phyloP scores from a whole-genome alignment of 2,888 invertebrate species.

The Agrotis puta region DNA sequence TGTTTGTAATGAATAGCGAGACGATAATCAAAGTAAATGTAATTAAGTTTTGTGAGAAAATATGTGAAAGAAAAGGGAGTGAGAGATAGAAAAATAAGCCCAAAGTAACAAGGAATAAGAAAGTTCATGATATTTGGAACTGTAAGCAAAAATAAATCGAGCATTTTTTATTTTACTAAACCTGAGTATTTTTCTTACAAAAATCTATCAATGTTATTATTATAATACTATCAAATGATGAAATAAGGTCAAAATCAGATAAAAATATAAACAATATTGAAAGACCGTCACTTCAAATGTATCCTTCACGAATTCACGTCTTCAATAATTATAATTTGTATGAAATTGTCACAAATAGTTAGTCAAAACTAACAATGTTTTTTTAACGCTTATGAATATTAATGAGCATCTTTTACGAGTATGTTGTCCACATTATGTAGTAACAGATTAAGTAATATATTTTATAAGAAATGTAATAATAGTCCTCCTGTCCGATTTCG shows the following conservation, averaged over 20 bases:
- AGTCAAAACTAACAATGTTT: constrained; percentile 62
- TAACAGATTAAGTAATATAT: constrained; percentile 20
- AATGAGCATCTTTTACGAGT: constrained; percentile 38
- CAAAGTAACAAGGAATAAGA: background rate
- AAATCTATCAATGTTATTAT: too few relatives aligned
- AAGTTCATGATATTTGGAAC: background rate
- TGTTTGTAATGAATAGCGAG: background rate
- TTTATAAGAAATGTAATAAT: background rate
- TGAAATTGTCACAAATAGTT: constrained; percentile 45
- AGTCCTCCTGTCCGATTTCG: too few relatives aligned
- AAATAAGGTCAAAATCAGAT: background rate
- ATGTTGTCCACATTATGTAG: constrained; percentile 30
- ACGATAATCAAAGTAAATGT: background rate
- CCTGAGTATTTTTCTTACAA: too few relatives aligned
- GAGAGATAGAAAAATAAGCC: background rate
- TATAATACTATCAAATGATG: too few relatives aligned
- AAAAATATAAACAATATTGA: background rate
- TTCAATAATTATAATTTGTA: constrained; percentile 18
- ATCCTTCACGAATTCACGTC: background rate
- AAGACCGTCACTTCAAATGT: constrained; percentile 4
- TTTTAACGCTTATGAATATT: constrained; percentile 55
- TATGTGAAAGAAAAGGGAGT: background rate
- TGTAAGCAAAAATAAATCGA: background rate
- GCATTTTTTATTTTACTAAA: background rate
- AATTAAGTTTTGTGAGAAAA: background rate